Percentiles rank a stretch among this genome's conserved stretches.
Evolutionary conservation across 35 echinoderm and acorn worm genomes (phyloP).

Genomic region (Patiria miniata): DNA sequence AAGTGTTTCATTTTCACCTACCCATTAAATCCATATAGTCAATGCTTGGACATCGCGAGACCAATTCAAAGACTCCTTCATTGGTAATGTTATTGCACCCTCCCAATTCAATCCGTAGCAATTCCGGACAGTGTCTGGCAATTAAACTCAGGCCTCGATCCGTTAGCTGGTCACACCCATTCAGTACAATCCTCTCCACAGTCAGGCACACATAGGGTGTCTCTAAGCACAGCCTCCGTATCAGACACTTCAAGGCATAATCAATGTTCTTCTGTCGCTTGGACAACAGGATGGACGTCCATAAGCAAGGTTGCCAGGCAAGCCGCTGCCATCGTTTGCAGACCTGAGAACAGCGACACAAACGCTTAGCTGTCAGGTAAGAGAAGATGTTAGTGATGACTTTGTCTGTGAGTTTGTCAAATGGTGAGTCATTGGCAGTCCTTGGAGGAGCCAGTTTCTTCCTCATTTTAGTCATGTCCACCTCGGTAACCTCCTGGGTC

Average conservation of each 20-base stretch:
- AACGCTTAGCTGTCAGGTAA: constrained; percentile 79
- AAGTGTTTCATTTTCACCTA: constrained; percentile 25
- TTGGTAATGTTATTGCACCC: constrained; percentile 90
- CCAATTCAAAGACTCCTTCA: constrained; percentile 90
- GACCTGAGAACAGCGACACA: constrained; percentile 84
- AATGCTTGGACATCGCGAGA: constrained; percentile 84
- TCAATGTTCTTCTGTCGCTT: constrained; percentile 68
- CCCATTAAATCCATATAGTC: constrained; percentile 94
- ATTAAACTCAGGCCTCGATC: constrained; percentile 70
- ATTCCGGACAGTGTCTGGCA: constrained; percentile 76
- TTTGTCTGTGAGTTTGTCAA: constrained; percentile 75
- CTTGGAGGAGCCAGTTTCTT: constrained; percentile 12
- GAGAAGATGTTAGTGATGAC: constrained; percentile 93
- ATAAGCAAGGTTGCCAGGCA: constrained; percentile 85
- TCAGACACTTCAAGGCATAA: constrained; percentile 73
- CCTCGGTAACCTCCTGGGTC: neutral
- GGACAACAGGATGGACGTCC: constrained; percentile 75
- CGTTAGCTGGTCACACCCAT: constrained; percentile 83
- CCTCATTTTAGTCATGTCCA: neutral
- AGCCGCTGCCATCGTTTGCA: constrained; percentile 88
- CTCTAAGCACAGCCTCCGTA: constrained; percentile 81
- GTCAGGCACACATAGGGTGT: constrained; percentile 92
- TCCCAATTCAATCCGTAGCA: constrained; percentile 81
- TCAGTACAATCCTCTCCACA: constrained; percentile 73
- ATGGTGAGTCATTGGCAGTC: constrained; percentile 55